Conservation (phyloP, 2,888 invertebrate genomes). For the Marasmarcha lunaedactyla region DNA sequence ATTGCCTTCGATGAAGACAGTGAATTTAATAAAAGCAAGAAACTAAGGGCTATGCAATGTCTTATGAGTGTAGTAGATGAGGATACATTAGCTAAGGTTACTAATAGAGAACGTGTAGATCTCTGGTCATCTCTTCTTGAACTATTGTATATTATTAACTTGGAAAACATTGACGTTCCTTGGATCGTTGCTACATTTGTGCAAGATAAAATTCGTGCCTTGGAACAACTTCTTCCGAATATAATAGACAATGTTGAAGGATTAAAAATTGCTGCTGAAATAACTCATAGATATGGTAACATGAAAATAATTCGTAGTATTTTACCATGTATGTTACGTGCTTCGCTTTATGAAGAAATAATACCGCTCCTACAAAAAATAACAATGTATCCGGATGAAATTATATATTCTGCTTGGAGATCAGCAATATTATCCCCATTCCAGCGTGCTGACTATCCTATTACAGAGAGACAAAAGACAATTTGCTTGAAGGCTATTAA, state of each 20-base stretch:
- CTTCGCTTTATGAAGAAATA: constrained; percentile 45
- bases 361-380: constrained; percentile 46
- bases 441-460: constrained; percentile 57
- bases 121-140: constrained; percentile 55
- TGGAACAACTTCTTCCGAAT: constrained; percentile 47
- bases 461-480: constrained; percentile 51
- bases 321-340: constrained; percentile 37
- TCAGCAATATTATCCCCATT: constrained; percentile 53
- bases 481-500: constrained; percentile 55
- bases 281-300: constrained; percentile 41
- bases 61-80: constrained; percentile 56
- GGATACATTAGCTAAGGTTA: constrained; percentile 55
- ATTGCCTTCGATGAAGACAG: constrained; percentile 60
- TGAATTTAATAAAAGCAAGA: constrained; percentile 54
- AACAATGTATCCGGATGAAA: constrained; percentile 35
- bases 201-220: constrained; percentile 47
- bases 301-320: constrained; percentile 31
- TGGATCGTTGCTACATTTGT: constrained; percentile 53
- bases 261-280: constrained; percentile 41
- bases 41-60: constrained; percentile 59
- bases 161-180: constrained; percentile 58
- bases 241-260: constrained; percentile 38
- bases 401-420: constrained; percentile 50
- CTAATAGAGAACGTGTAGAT: constrained; percentile 44
- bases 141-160: constrained; percentile 42